Percentiles rank a stretch among this genome's conserved stretches.
These are phyloP conservation scores for Distichodus sexfasciatus DNA, from an alignment of 2,797 vertebrate species.

Conservation along the genomic window DNA sequence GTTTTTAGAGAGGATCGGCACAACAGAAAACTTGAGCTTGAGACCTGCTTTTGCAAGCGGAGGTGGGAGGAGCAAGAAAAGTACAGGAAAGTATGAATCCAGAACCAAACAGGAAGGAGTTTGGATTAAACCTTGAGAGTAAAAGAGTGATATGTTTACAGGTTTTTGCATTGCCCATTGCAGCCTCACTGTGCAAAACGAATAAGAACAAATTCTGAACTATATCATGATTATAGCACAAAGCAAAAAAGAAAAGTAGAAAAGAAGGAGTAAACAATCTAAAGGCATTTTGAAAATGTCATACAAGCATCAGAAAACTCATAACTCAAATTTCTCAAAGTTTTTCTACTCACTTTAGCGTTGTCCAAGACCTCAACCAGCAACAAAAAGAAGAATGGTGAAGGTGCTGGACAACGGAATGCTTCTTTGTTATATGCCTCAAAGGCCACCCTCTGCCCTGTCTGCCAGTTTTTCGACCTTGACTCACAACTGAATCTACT, in stretches of 20 bases:
- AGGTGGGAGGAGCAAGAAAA: background rate
- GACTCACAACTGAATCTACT: background rate
- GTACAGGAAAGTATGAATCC: background rate
- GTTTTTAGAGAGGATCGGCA: too few species aligned
- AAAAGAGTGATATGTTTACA: background rate
- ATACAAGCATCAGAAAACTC: too few species aligned
- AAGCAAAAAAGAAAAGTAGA: background rate
- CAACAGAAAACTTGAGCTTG: background rate
- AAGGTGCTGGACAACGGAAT: background rate
- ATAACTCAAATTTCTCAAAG: background rate
- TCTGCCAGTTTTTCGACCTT: background rate
- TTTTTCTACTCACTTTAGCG: constrained; percentile 26
- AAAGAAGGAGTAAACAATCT: background rate
- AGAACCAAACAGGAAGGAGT: constrained; percentile 3
- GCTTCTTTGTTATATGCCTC: constrained; percentile 23
- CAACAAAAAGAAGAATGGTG: background rate
- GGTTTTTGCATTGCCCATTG: background rate
- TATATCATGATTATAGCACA: background rate
- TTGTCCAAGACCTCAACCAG: background rate
- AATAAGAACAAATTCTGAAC: background rate
- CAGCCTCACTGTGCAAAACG: background rate
- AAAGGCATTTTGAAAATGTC: background rate
- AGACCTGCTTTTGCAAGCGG: background rate
- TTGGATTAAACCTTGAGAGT: background rate
- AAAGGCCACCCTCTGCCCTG: constrained; percentile 8